These are phyloP conservation scores for Caenorhabditis panamensis DNA, from an alignment of 2,888 invertebrate species.

Conservation along the genomic window DNA sequence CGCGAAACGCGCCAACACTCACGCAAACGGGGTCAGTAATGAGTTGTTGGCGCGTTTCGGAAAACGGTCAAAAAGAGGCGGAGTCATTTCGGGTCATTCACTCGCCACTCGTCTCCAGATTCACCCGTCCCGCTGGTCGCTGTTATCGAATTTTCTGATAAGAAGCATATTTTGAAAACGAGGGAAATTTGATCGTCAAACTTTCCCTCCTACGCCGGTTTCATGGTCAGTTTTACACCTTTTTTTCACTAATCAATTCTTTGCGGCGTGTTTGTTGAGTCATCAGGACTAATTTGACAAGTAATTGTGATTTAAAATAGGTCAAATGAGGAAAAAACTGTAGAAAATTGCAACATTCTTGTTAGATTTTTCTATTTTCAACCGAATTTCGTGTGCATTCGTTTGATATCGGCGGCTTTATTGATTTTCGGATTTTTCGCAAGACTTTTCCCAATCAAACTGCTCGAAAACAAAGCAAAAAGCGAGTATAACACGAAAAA, in stretches of 20 bases:
- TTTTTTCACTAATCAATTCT: constrained; percentile 4
- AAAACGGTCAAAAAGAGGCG: constrained; percentile 35
- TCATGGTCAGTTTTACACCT: constrained; percentile 45
- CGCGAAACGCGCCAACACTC: constrained; percentile 23
- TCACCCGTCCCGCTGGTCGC: neutral
- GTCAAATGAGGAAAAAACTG: neutral
- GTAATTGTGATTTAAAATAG: neutral
- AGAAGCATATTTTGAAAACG: constrained; percentile 6
- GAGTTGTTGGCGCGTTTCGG: constrained; percentile 1
- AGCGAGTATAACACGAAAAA: neutral
- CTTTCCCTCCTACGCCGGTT: constrained; percentile 25
- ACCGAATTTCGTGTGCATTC: too few species aligned
- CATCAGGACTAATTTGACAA: constrained; percentile 28
- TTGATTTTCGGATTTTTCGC: too few species aligned
- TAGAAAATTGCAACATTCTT: neutral
- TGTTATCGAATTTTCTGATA: constrained; percentile 32
- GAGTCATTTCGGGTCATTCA: constrained; percentile 27
- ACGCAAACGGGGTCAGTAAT: constrained; percentile 16
- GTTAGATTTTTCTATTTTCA: too few species aligned
- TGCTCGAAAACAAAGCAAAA: neutral
- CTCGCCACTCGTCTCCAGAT: constrained; percentile 25
- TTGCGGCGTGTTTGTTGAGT: constrained; percentile 13
- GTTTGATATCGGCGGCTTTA: too few species aligned
- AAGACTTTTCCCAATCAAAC: too few species aligned
- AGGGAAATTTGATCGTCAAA: constrained; percentile 38